Evolutionary conservation across 1,140 invertebrate species (phyloP), one percentile per base, ranked within the genome.

Genomic region (Eriosoma lanigerum): DNA sequence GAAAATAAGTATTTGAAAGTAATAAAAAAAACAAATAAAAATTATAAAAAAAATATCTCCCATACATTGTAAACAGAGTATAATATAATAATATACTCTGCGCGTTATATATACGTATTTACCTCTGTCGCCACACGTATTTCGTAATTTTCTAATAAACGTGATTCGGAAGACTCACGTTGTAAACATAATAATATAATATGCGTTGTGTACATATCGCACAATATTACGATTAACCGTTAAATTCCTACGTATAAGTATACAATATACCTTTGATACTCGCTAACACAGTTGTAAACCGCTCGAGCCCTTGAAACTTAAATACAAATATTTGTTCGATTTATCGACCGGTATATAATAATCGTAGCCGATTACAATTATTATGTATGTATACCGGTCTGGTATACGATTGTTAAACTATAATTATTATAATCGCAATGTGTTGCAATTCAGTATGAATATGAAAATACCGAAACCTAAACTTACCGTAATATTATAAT

Each of bases 341-440:
- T 66, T 66, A 66, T n/a, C 21, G 29, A 44, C 62, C 9, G n/a
- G n/a, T n/a, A n/a, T n/a, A n/a, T n/a, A n/a, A n/a, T 66, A 66
- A 66, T 38, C 29, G 32, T 1, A 64, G n/a, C n/a, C 58, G 58
- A 62, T 62, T 29, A 62, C 29, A 29, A n/a, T n/a, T n/a, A n/a
- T n/a, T n/a, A n/a, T n/a, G n/a, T n/a, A n/a, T n/a, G n/a, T n/a
- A n/a, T n/a, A n/a, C n/a, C 15, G 15, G 26, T 29, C 26, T 19
- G 58, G 5, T 24, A 26, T 15, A 26, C 24, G 58, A 15, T 62
- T 24, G 58, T 62, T 17, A 32, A 62, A 29, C 24, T 62, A 44
- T 66, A n/a, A n/a, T n/a, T n/a, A n/a, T n/a, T n/a, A n/a, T n/a
- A n/a, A n/a, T 66, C 62, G 62, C 62, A 13, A 66, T 32, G 32